Evolutionary conservation across 1,140 invertebrate genomes (phyloP).

Genomic region (Ladona fulva): DNA sequence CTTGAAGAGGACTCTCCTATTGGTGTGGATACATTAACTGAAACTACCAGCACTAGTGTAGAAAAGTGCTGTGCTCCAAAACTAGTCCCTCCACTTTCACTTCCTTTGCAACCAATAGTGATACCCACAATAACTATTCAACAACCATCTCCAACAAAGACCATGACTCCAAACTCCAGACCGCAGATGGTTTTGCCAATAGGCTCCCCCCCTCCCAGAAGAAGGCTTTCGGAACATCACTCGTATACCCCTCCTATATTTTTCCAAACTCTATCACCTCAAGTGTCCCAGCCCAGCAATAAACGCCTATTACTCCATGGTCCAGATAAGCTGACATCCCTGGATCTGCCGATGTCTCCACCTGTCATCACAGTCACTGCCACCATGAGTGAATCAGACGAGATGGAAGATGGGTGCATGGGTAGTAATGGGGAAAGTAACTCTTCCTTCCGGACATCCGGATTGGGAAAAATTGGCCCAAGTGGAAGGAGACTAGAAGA

Average conservation of each 20-base stretch:
- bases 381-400: constrained; percentile 61
- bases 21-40: neutral
- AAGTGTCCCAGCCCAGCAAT: constrained; percentile 32
- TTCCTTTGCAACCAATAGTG: constrained; percentile 37
- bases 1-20: neutral
- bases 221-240: constrained; percentile 6
- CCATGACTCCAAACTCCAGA: constrained; percentile 20
- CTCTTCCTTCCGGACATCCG: neutral
- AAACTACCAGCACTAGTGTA: neutral
- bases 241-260: constrained; percentile 13
- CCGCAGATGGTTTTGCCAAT: constrained; percentile 33
- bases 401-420: constrained; percentile 46
- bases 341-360: constrained; percentile 53
- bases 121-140: constrained; percentile 53
- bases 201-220: constrained; percentile 51
- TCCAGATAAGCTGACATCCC: constrained; percentile 47
- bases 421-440: neutral
- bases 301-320: constrained; percentile 38
- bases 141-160: constrained; percentile 46
- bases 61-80: constrained; percentile 6
- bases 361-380: constrained; percentile 65
- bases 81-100: constrained; percentile 22
- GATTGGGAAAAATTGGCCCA: neutral
- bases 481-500: neutral
- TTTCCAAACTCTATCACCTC: constrained; percentile 30